phyloP scores from a whole-genome alignment of 2,797 vertebrate genomes.

The Micropoecilia bifurca region DNA sequence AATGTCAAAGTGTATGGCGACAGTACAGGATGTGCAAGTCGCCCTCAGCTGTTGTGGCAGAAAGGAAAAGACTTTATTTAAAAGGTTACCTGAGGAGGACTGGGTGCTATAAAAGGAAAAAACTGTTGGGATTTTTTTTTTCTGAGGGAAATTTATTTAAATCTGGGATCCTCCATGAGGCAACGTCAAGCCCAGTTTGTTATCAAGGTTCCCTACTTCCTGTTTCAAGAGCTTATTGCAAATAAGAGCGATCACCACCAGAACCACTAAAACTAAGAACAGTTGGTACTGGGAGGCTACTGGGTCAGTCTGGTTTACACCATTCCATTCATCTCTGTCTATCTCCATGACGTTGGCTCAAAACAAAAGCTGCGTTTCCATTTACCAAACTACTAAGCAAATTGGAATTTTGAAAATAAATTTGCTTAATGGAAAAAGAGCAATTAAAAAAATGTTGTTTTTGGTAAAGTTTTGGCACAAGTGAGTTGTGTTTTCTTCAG shows the following conservation, averaged over 20 bases:
- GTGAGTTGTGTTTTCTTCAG: too few relatives aligned
- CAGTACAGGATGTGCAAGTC: conserved; percentile 16
- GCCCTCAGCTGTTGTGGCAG: conserved; percentile 21
- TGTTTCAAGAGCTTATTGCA: not conserved
- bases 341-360: too few relatives aligned
- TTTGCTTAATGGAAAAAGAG: too few relatives aligned
- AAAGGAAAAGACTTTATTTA: conserved; percentile 15
- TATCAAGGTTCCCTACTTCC: not conserved
- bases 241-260: not conserved
- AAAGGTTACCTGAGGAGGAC: not conserved
- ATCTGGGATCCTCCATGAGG: not conserved
- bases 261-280: not conserved
- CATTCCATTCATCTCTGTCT: not conserved
- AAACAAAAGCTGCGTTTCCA: too few relatives aligned
- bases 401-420: too few relatives aligned
- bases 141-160: not conserved
- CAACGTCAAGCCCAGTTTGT: not conserved
- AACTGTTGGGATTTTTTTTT: not conserved
- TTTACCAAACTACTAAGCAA: too few relatives aligned
- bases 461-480: too few relatives aligned
- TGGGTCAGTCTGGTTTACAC: not conserved
- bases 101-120: not conserved
- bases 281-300: not conserved
- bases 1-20: conserved; percentile 42
- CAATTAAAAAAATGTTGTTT: too few relatives aligned